Conservation (phyloP, 2,113 vertebrate genomes). For the Dasypus novemcinctus region DNA sequence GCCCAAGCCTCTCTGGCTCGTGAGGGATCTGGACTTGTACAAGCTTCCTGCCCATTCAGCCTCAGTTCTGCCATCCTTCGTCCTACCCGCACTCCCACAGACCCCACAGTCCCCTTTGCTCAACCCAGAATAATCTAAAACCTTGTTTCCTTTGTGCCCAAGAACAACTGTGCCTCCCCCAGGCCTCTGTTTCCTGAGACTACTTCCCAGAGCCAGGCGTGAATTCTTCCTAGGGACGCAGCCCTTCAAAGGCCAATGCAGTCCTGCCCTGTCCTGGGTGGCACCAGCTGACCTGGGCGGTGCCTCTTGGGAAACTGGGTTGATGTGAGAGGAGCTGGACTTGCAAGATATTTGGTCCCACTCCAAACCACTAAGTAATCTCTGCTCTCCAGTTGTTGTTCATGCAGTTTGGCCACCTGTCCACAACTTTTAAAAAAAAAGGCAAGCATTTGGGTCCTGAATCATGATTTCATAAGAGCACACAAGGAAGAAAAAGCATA, state of each 20-base stretch:
- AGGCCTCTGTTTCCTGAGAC: slow-evolving; percentile 35
- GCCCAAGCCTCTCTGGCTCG: background rate
- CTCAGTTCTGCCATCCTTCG: background rate
- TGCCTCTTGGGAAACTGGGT: slow-evolving; percentile 14
- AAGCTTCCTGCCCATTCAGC: background rate
- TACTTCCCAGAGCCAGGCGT: background rate
- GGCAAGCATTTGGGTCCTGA: background rate
- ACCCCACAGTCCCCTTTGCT: background rate
- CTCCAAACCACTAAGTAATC: slow-evolving; percentile 64
- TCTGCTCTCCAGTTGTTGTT: slow-evolving; percentile 46
- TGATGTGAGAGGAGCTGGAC: slow-evolving; percentile 38
- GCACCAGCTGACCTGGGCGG: slow-evolving; percentile 55
- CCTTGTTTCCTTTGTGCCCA: background rate
- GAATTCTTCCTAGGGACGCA: background rate
- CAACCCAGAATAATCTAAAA: background rate
- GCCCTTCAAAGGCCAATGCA: background rate
- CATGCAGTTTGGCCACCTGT: slow-evolving; percentile 58
- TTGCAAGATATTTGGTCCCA: slow-evolving; percentile 34
- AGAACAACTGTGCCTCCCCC: slow-evolving; percentile 11
- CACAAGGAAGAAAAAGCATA: background rate
- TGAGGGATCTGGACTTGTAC: background rate
- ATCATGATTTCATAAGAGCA: background rate
- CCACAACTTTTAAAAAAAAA: slow-evolving; percentile 33
- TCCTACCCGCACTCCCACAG: no score
- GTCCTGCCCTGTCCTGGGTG: background rate